These are phyloP conservation scores for Monopterus albus DNA, from an alignment of 2,113 vertebrate genomes.

Conservation along the genomic window DNA sequence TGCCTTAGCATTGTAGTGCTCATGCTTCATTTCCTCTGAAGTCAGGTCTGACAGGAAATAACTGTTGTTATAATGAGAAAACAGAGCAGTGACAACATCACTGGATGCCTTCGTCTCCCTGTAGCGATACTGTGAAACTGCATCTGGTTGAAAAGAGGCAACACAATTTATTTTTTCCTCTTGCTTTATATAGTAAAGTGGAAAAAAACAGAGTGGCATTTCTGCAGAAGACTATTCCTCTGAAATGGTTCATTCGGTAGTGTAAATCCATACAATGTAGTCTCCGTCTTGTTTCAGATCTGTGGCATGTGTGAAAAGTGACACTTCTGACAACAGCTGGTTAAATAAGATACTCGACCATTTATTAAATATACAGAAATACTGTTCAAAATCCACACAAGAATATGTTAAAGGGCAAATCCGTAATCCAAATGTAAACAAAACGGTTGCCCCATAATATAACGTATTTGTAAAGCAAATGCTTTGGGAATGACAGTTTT, in stretches of 20 bases:
- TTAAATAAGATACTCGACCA: conserved; percentile 73
- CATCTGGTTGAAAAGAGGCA: conserved; percentile 38
- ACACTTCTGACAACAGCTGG: conserved; percentile 56
- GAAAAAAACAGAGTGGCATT: conserved; percentile 1
- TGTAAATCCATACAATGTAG: background rate
- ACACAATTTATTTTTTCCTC: background rate
- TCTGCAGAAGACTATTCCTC: background rate
- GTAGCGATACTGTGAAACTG: conserved; percentile 36
- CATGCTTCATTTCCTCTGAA: background rate
- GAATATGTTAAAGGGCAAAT: conserved; percentile 62
- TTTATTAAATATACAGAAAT: conserved; percentile 84
- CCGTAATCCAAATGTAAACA: conserved; percentile 74
- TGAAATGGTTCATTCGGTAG: background rate
- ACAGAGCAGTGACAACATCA: conserved; percentile 10
- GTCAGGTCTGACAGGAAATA: conserved; percentile 18
- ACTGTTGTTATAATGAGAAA: conserved; percentile 4
- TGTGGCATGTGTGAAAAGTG: conserved; percentile 11
- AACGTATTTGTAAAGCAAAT: conserved; percentile 48
- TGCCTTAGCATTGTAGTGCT: conserved; percentile 6
- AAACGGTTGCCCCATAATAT: conserved; percentile 52
- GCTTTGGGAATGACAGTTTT: conserved; percentile 50
- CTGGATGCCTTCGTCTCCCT: conserved; percentile 38
- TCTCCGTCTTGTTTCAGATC: background rate
- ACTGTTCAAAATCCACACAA: conserved; percentile 79
- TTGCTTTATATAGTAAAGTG: conserved; percentile 1